phyloP scores from a whole-genome alignment of 2,888 invertebrate species.

The Glaucopsyche alexis region DNA sequence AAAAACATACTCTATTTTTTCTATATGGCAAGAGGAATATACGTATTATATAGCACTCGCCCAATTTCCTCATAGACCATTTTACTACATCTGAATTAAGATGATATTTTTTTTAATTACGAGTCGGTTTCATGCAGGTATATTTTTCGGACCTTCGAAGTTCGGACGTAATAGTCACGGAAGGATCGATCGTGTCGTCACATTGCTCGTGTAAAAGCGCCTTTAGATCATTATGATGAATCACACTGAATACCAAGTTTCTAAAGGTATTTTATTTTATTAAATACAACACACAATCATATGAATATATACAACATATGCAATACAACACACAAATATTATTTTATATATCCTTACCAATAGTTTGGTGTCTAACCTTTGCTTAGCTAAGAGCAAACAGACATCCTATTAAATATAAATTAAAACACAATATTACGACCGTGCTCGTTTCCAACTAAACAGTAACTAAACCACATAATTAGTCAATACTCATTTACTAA shows the following conservation, averaged over 20 bases:
- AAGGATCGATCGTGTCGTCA: not conserved
- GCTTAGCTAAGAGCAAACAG: slow-evolving; percentile 7
- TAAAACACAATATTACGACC: slow-evolving; percentile 7
- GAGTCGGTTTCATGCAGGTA: too few species aligned
- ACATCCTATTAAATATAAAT: not conserved
- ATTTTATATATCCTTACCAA: not conserved
- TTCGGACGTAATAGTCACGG: too few species aligned
- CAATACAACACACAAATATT: slow-evolving; percentile 1
- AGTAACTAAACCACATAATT: slow-evolving; percentile 6
- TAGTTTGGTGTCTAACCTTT: not conserved
- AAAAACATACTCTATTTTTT: too few species aligned
- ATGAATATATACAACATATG: slow-evolving; percentile 6
- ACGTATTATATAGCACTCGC: not conserved
- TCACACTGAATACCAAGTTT: not conserved
- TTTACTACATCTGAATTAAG: not conserved
- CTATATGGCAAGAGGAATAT: not conserved
- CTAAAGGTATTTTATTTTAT: slow-evolving; percentile 7
- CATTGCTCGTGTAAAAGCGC: not conserved
- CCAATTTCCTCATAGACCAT: not conserved
- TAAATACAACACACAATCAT: not conserved
- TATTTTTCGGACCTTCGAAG: not conserved
- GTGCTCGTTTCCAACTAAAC: not conserved
- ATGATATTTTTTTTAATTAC: not conserved
- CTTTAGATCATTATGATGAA: not conserved
- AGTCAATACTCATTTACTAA: not conserved